A percentile compares a stretch with the other conserved stretches of the same genome.
phyloP scores from a whole-genome alignment of 2,113 vertebrate species.

The Pagrus major region DNA sequence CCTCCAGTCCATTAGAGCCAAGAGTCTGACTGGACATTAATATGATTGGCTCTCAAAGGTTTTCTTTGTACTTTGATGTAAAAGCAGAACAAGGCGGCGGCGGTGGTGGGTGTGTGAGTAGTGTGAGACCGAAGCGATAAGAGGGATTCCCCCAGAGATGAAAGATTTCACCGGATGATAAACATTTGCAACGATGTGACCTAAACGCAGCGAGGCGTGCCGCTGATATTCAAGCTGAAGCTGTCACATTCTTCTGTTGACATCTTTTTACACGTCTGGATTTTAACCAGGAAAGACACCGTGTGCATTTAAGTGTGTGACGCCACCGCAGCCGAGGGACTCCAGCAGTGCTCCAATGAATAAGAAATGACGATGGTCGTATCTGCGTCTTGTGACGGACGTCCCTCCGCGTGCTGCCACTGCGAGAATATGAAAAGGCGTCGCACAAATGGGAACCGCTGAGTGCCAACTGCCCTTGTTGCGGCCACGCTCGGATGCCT shows the following conservation, averaged over 20 bases:
- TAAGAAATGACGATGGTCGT: slow-evolving; percentile 64
- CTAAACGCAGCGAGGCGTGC: background rate
- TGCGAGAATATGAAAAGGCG: too few species aligned
- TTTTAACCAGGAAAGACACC: slow-evolving; percentile 20
- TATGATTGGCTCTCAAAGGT: slow-evolving; percentile 42
- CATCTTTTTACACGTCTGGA: slow-evolving; percentile 4
- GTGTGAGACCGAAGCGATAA: background rate
- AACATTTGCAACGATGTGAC: slow-evolving; percentile 4
- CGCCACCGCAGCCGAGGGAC: slow-evolving; percentile 12
- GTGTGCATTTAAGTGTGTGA: slow-evolving; percentile 11
- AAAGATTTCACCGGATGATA: background rate
- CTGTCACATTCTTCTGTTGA: background rate
- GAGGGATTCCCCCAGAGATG: slow-evolving; percentile 30
- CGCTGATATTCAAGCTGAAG: slow-evolving; percentile 7
- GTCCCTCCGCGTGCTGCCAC: slow-evolving; percentile 44
- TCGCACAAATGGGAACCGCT: slow-evolving; percentile 6
- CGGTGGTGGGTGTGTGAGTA: background rate
- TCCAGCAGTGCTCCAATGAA: slow-evolving; percentile 52
- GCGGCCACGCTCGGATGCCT: slow-evolving; percentile 22
- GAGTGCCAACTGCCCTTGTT: slow-evolving; percentile 45
- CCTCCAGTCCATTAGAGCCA: slow-evolving; percentile 24
- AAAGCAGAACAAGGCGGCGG: background rate
- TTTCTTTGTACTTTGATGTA: slow-evolving; percentile 53
- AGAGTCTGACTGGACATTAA: slow-evolving; percentile 44
- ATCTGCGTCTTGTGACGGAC: slow-evolving; percentile 41